phyloP scores from a whole-genome alignment of 2,888 invertebrate species.

The Megaustenia siamemsis region DNA sequence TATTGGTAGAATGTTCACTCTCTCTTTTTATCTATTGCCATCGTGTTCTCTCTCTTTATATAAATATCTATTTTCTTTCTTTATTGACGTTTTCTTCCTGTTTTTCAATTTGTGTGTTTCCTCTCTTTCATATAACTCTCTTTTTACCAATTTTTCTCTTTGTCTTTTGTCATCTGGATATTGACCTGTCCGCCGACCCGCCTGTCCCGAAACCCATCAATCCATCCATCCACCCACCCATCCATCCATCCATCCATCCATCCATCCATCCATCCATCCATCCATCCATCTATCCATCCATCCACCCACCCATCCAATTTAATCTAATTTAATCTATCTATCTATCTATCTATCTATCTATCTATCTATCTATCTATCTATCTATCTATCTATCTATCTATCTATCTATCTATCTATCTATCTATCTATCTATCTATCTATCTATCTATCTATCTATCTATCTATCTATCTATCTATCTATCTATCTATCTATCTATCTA shows the following conservation, averaged over 20 bases:
- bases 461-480: not conserved
- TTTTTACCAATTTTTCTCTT: too few species aligned
- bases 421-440: not conserved
- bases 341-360: slow-evolving; percentile 13
- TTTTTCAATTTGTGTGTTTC: not conserved
- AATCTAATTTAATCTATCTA: not conserved
- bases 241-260: too few species aligned
- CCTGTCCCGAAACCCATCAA: too few species aligned
- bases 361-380: slow-evolving; percentile 15
- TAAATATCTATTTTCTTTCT: too few species aligned
- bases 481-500: not conserved
- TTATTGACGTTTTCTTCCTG: not conserved
- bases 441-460: not conserved
- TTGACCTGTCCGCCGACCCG: too few species aligned
- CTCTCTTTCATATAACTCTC: not conserved
- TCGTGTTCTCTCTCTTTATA: too few species aligned
- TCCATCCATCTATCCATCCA: too few species aligned
- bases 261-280: too few species aligned
- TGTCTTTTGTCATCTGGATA: not conserved
- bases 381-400: not conserved
- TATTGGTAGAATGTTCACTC: too few species aligned
- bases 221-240: too few species aligned
- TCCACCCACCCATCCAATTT: too few species aligned
- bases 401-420: not conserved
- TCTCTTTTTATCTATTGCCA: too few species aligned